These are phyloP conservation scores for Cephus cinctus DNA, from an alignment of 1,140 invertebrate species.

Conservation along the genomic window DNA sequence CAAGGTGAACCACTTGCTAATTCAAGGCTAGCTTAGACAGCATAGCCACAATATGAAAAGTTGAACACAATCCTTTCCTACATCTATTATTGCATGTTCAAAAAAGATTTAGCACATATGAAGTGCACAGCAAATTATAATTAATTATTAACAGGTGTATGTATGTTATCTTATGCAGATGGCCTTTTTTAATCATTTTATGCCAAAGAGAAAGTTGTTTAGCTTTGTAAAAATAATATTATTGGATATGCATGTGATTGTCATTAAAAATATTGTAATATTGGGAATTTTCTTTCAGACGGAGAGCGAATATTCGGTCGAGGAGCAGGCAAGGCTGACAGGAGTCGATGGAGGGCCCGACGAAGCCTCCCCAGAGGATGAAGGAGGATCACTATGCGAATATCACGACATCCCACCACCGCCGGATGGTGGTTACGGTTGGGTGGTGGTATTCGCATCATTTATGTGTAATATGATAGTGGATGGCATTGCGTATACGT, in stretches of 20 bases:
- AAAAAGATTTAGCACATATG: no score
- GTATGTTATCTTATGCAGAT: no score
- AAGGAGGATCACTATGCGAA: slow-evolving; percentile 69
- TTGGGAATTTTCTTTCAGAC: slow-evolving; percentile 74
- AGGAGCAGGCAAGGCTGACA: slow-evolving; percentile 73
- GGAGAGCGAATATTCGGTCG: slow-evolving; percentile 80
- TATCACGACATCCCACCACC: slow-evolving; percentile 78
- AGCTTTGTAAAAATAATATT: no score
- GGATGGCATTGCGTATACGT: slow-evolving; percentile 95
- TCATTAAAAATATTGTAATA: no score
- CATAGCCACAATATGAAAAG: no score
- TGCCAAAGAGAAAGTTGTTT: no score
- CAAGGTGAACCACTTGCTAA: slow-evolving; percentile 33
- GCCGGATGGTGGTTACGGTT: slow-evolving; percentile 86
- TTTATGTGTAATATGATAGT: slow-evolving; percentile 98
- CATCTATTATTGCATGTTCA: no score
- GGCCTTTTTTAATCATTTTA: background rate
- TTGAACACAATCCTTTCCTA: no score
- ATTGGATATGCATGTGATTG: no score
- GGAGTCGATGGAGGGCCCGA: slow-evolving; percentile 52
- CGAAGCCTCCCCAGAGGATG: slow-evolving; percentile 67
- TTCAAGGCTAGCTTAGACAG: no score
- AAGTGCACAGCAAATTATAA: no score
- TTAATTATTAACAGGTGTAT: no score
- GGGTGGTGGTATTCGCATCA: slow-evolving; percentile 91